Conservation (phyloP, 2,888 invertebrate genomes). For the Esperia sulphurella region DNA sequence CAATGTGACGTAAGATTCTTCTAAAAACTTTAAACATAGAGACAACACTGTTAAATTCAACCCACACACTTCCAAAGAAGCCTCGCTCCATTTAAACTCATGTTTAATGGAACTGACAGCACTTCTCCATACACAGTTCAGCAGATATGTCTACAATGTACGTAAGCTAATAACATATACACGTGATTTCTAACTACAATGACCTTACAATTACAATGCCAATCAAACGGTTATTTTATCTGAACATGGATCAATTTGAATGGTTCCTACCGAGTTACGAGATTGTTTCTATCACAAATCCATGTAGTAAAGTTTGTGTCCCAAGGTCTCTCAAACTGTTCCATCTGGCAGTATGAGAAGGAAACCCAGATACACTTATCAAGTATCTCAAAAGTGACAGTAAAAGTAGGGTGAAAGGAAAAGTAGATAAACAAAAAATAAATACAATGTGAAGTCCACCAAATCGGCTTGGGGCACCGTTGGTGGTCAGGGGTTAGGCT, state of each 20-base stretch:
- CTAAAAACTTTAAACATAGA: not conserved
- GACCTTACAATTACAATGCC: constrained; percentile 29
- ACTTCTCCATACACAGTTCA: not conserved
- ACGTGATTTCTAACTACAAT: constrained; percentile 19
- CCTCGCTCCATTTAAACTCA: constrained; percentile 19
- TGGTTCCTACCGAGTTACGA: constrained; percentile 15
- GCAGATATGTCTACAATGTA: not conserved
- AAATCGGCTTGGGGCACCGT: too few species aligned
- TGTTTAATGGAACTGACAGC: constrained; percentile 17
- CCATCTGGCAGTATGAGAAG: too few species aligned
- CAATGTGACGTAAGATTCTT: too few species aligned
- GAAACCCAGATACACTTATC: too few species aligned
- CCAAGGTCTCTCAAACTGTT: too few species aligned
- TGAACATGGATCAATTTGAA: constrained; percentile 11
- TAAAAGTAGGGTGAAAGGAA: too few species aligned
- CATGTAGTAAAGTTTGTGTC: too few species aligned
- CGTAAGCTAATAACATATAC: not conserved
- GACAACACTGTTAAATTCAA: not conserved
- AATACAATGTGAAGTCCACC: too few species aligned
- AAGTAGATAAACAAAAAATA: not conserved
- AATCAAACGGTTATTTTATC: constrained; percentile 25
- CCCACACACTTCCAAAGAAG: constrained; percentile 11
- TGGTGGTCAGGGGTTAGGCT: too few species aligned
- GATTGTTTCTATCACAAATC: not conserved
- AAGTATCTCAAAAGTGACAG: too few species aligned